Base-by-base conservation (phyloP, 1,140 invertebrate species). In the Teleopsis dalmanni region DNA sequence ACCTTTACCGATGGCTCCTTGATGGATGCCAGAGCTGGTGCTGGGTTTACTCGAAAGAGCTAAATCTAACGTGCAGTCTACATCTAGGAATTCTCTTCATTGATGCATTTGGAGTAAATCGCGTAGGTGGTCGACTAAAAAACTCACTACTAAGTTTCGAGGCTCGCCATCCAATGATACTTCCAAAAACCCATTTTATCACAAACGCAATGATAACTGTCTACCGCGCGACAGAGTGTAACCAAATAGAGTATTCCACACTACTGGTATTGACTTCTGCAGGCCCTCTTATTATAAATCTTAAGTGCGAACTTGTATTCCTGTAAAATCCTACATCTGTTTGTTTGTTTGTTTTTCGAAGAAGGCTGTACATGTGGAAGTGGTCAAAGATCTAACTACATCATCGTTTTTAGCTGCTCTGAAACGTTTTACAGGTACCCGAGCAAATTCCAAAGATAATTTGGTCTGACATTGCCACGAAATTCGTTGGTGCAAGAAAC, bases 351-450 rank as follows among this genome's bases (percentile, higher is more conserved):
- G 56, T 27, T 46, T 62, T 8, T 64, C 50, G 60, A 60, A 55
- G 65, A 72, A 56, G 70, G 65, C 66, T 59, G 70, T 58, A 57
- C 73, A 73, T 69, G 62, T 67, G 58, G 75, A 63, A 71, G 52
- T 51, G 57, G 62, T 70, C 52, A 52, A 44, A 2, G 57, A 66
- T 48, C 27, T 71, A 6, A 55, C 65, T 2, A 61, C 60, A 1
- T 54, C 61, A 31, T 57, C 53, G 4, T 71, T 72, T 49, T 14
- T 72, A 3, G 54, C 58, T 4, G 58, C 61, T 2, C 52, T 78
- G 21, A 19, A 47, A 42, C 50, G 52, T 40, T 72, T 72, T 47
- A 55, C 60, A 18, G 43, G 55, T 13, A 42, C 58, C 31, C 51
- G 64, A 27, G 59, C 60, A 16, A 56, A 52, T 26, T 31, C 50